Base-by-base conservation (phyloP, 2,797 vertebrate genomes). In the Taenioides sp. region DNA sequence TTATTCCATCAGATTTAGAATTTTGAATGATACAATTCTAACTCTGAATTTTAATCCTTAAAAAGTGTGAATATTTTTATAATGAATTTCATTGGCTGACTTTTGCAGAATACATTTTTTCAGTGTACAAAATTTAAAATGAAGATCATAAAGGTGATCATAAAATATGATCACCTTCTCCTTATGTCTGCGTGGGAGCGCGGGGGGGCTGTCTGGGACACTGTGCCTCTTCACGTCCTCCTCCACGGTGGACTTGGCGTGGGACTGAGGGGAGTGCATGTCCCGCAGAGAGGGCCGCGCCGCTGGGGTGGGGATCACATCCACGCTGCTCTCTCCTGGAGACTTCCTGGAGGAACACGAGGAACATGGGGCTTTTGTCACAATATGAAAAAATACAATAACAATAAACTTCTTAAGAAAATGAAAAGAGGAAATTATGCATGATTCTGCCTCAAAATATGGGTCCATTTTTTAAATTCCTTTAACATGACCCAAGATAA, bases 171-270 rank as follows among this genome's bases (percentile, higher is more conserved):
- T 34, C 31, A 34, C 90, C 84, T 92, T 93, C 25, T 93, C 92
- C 75, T 90, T 92, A 37, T 92, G 88, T 60, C 88, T 84, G 73
- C 89, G 87, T 4, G 85, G 87, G 0, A 81, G 80, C 1, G 86
- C 87, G 0, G 90, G 91, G 65, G 90, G 90, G 65, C 82, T 92
- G 76, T 89, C 88, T 0, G 81, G 81, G 20, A 74, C 28, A 0
- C 25, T 47, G 65, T 95, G 98, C 93, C 96, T 96, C 93, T 97
- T 98, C 73, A 95, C 84, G 23, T 98, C 96, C 74, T 98, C 97
- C 83, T 99, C 97, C 0, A 97, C 92, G 0, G 95, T 96, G 69
- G 97, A 95, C 83, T 97, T 97, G 68, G 95, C 93, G 2, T 95
- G 84, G 28, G 92, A 90, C 87, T 98, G 97, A 0, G 97, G 97